Evolutionary conservation across 2,888 invertebrate species (phyloP).

Genomic region (Tenthredo scrophulariae): DNA sequence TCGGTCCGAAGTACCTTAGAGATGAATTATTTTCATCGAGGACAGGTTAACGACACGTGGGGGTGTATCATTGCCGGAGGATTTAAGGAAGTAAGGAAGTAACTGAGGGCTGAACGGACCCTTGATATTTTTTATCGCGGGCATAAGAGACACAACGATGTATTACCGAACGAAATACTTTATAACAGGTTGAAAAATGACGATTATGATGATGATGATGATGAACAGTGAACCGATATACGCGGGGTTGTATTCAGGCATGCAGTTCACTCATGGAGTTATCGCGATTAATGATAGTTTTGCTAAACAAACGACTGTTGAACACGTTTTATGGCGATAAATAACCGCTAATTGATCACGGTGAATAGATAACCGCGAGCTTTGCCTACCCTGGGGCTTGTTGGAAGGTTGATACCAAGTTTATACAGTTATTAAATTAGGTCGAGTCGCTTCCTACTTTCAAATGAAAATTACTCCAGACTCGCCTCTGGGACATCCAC

Average conservation of each 20-base stretch:
- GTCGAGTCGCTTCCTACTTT: constrained; percentile 21
- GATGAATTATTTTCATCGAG: constrained; percentile 2
- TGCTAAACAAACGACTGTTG: constrained; percentile 11
- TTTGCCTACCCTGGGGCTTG: constrained; percentile 19
- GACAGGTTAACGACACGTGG: constrained; percentile 24
- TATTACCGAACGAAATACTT: too few relatives aligned
- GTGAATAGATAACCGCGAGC: constrained; percentile 22
- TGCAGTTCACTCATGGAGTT: background rate
- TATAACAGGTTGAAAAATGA: too few relatives aligned
- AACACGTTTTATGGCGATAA: constrained; percentile 46
- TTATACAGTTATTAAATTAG: constrained; percentile 47
- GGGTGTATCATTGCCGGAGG: background rate
- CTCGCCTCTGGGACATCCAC: constrained; percentile 25
- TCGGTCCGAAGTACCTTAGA: background rate
- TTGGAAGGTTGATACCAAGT: constrained; percentile 41
- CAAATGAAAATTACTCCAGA: constrained; percentile 15
- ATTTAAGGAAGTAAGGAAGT: background rate
- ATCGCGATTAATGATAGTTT: background rate
- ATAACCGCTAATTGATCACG: constrained; percentile 48
- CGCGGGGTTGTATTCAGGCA: background rate
- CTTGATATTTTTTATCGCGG: background rate
- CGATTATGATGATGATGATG: too few relatives aligned
- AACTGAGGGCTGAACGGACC: background rate
- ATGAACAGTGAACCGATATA: too few relatives aligned
- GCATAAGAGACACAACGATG: too few relatives aligned